A percentile compares a stretch with the other conserved stretches of the same genome.
phyloP scores from a whole-genome alignment of 1,140 invertebrate genomes.

The Leptopilina clavipes region DNA sequence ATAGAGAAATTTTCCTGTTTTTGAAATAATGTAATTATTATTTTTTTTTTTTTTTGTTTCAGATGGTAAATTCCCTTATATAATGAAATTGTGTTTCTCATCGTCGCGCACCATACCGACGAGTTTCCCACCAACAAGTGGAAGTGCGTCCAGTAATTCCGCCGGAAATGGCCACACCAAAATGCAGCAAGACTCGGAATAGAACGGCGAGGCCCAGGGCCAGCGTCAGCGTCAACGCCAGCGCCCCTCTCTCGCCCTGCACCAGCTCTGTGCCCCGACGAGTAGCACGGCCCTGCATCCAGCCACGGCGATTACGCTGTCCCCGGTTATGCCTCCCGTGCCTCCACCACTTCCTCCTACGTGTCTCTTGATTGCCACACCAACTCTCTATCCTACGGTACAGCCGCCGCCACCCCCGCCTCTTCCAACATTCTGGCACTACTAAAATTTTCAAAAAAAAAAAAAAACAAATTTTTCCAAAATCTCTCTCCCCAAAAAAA shows the following conservation, averaged over 20 bases:
- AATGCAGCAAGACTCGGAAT: conserved; percentile 75
- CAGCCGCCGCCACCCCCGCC: conserved; percentile 70
- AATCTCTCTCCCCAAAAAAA: no score
- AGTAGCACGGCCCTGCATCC: conserved; percentile 66
- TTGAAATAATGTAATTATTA: no score
- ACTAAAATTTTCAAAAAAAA: conserved; percentile 52
- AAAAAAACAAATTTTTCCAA: neutral
- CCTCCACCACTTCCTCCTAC: conserved; percentile 62
- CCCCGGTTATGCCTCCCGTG: conserved; percentile 70
- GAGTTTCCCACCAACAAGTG: conserved; percentile 68
- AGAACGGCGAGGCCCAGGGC: conserved; percentile 75
- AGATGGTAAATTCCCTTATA: conserved; percentile 97
- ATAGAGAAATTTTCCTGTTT: no score
- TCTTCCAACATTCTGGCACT: conserved; percentile 72
- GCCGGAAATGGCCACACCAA: conserved; percentile 72
- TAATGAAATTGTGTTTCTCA: conserved; percentile 97
- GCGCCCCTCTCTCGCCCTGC: conserved; percentile 71
- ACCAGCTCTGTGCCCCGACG: conserved; percentile 69
- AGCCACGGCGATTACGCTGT: conserved; percentile 70
- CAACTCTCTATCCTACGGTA: conserved; percentile 66
- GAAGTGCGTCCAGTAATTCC: conserved; percentile 67
- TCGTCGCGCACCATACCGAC: conserved; percentile 86
- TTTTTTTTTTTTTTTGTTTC: conserved; percentile 40
- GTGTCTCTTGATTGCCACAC: conserved; percentile 71
- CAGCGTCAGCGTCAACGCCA: conserved; percentile 63